Percentiles rank a stretch among this genome's conserved stretches.
Conservation (phyloP, 2,797 vertebrate species). For the Xenopus petersii region DNA sequence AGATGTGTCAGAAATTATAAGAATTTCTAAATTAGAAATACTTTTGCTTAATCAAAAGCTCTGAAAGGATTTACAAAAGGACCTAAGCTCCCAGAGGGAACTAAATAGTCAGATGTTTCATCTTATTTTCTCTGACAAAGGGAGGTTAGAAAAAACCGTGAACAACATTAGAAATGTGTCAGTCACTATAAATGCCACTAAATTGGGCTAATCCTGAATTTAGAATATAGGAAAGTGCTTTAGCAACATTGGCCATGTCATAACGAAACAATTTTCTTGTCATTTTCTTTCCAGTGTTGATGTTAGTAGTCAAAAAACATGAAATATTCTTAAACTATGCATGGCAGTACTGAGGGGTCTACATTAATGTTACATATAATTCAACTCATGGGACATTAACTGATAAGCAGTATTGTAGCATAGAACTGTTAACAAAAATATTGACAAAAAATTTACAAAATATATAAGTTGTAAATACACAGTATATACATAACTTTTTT, state of each 20-base stretch:
- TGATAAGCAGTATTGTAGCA: too few species aligned
- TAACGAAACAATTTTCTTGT: slow-evolving; percentile 40
- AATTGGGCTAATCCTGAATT: slow-evolving; percentile 32
- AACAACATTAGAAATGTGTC: slow-evolving; percentile 33
- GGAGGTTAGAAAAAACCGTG: slow-evolving; percentile 25
- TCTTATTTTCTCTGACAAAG: slow-evolving; percentile 33
- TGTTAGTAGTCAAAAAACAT: slow-evolving; percentile 30
- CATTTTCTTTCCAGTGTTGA: slow-evolving; percentile 27
- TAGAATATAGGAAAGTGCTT: slow-evolving; percentile 26
- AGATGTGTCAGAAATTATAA: too few species aligned
- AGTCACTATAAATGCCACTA: slow-evolving; percentile 38
- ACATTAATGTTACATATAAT: too few species aligned
- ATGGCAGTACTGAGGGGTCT: too few species aligned
- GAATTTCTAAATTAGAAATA: background rate
- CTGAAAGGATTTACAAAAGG: slow-evolving; percentile 12
- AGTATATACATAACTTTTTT: too few species aligned
- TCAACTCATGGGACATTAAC: too few species aligned
- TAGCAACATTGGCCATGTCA: slow-evolving; percentile 39
- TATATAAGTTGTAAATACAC: too few species aligned
- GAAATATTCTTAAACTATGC: slow-evolving; percentile 2
- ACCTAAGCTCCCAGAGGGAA: slow-evolving; percentile 19
- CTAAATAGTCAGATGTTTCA: slow-evolving; percentile 20
- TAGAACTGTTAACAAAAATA: too few species aligned
- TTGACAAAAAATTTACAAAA: too few species aligned
- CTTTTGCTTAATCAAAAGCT: slow-evolving; percentile 1